Percentiles rank a stretch among this genome's conserved stretches.
phyloP scores from a whole-genome alignment of 2,797 vertebrate species.

The Syngnathus acus region DNA sequence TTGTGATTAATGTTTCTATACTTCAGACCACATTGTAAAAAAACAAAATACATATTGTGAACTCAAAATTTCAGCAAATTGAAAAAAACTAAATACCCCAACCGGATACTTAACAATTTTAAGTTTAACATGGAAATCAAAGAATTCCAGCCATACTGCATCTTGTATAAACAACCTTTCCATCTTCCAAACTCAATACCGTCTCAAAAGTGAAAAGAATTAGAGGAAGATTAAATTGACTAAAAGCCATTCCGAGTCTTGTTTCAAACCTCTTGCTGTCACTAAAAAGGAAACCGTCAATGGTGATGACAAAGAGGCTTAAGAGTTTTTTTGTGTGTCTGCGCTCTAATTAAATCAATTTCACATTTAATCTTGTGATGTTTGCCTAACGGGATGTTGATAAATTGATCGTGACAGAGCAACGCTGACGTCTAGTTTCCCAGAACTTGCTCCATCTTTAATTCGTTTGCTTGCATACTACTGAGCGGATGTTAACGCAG shows the following conservation, averaged over 20 bases:
- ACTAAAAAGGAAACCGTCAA: neutral
- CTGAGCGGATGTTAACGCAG: neutral
- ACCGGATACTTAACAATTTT: too few species aligned
- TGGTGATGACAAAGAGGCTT: conserved; percentile 4
- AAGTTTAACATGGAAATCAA: neutral
- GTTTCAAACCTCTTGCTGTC: neutral
- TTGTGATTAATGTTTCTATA: too few species aligned
- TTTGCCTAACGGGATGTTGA: conserved; percentile 18
- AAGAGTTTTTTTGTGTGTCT: neutral
- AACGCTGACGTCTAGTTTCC: conserved; percentile 2
- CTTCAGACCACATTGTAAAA: too few species aligned
- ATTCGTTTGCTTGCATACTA: neutral
- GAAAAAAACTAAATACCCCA: too few species aligned
- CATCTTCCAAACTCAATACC: neutral
- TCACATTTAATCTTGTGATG: conserved; percentile 27
- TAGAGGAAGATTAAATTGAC: neutral
- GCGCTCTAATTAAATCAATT: conserved; percentile 23
- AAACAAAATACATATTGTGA: too few species aligned
- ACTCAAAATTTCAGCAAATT: too few species aligned
- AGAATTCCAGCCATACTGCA: neutral
- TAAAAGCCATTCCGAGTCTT: conserved; percentile 4
- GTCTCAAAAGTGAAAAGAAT: neutral
- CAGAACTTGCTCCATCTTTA: neutral
- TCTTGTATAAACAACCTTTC: neutral
- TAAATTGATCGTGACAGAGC: conserved; percentile 18